Conservation (phyloP, 2,888 invertebrate genomes). For the Frankliniella fusca region DNA sequence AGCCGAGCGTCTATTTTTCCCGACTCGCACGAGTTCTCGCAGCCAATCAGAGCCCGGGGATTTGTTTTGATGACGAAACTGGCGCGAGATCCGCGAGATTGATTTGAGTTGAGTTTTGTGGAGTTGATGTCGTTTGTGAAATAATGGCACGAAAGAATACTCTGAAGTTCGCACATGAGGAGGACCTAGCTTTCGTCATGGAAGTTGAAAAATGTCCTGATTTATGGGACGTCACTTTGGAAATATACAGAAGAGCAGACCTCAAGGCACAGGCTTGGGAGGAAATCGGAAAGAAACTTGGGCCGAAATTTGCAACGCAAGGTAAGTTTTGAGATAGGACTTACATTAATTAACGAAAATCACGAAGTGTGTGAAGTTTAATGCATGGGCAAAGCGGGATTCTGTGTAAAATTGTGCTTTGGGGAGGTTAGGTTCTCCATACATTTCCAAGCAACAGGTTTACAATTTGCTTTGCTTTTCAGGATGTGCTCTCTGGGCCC, state of each 20-base stretch:
- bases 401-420: neutral
- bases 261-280: neutral
- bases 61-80: neutral
- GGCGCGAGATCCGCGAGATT: neutral
- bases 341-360: neutral
- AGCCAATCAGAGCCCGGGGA: slow-evolving; percentile 6
- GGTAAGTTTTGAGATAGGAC: neutral
- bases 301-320: neutral
- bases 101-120: neutral
- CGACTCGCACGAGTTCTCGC: neutral
- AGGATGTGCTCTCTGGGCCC: neutral
- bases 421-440: neutral
- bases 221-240: neutral
- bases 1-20: neutral
- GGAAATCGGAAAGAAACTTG: neutral
- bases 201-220: neutral
- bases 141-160: neutral
- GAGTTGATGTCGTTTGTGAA: neutral
- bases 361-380: neutral
- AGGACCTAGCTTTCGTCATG: neutral
- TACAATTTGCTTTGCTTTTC: neutral
- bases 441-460: neutral
- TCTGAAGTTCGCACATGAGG: neutral
- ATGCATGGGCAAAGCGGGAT: neutral
- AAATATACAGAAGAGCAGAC: neutral